phyloP scores from a whole-genome alignment of 2,888 invertebrate species.

The Nowickia ferox region DNA sequence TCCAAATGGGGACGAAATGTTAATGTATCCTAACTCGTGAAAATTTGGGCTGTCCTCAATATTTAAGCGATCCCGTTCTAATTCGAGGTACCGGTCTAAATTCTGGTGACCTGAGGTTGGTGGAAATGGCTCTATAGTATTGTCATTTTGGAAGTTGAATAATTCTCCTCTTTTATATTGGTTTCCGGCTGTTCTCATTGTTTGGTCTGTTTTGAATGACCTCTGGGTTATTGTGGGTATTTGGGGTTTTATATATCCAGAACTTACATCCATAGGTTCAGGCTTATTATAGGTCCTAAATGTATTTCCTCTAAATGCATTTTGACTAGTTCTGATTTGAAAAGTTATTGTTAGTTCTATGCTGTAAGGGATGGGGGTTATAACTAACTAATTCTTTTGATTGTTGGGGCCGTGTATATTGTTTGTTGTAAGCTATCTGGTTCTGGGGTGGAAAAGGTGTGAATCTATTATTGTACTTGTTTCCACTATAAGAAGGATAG shows the following conservation, averaged over 20 bases:
- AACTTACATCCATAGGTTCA: not conserved
- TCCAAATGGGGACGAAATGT: not conserved
- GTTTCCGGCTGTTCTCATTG: no score
- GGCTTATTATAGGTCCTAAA: not conserved
- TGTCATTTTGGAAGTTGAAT: no score
- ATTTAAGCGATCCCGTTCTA: not conserved
- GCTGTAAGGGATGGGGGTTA: no score
- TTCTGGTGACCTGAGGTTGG: constrained; percentile 2
- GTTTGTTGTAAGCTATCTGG: no score
- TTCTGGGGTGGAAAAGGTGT: no score
- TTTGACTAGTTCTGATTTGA: no score
- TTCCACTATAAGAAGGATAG: not conserved
- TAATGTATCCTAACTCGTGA: not conserved
- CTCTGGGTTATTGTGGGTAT: not conserved
- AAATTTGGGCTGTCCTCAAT: not conserved
- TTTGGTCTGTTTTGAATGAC: not conserved
- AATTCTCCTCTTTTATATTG: no score
- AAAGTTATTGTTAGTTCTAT: no score
- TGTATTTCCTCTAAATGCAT: no score
- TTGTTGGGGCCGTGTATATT: no score
- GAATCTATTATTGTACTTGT: not conserved
- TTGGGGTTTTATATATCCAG: not conserved
- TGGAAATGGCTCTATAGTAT: no score
- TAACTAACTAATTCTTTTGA: no score
- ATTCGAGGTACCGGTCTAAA: not conserved